Evolutionary conservation across 2,113 vertebrate genomes (phyloP).

Genomic region (Campylomormyrus numenius): DNA sequence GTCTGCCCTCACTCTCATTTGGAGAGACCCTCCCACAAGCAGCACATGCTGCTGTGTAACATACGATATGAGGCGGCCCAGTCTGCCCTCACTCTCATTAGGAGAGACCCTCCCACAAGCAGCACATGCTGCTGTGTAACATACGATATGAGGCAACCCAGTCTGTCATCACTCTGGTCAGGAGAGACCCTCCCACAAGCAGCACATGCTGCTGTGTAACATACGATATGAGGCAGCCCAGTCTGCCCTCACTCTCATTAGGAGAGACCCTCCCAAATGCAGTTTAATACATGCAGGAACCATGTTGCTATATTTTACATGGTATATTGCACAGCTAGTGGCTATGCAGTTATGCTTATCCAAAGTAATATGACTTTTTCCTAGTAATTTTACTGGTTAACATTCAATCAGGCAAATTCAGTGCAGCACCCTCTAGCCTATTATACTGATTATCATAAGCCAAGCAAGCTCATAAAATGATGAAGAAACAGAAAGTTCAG

Average conservation of each 20-base stretch:
- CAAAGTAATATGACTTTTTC: not conserved
- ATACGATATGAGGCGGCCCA: conserved; percentile 70
- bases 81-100: conserved; percentile 46
- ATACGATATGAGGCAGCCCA: conserved; percentile 70
- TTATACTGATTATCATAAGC: not conserved
- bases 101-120: not conserved
- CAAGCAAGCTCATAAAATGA: not conserved
- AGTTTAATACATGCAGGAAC: not conserved
- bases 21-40: not conserved
- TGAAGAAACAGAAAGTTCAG: not conserved
- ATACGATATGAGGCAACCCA: no score
- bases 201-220: not conserved
- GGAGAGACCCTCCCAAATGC: not conserved
- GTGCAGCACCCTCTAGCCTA: not conserved
- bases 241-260: conserved; percentile 45
- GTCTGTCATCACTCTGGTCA: conserved; percentile 46
- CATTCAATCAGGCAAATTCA: not conserved
- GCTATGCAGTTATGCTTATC: not conserved
- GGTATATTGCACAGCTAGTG: not conserved
- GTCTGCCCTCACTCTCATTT: conserved; percentile 45
- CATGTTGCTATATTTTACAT: not conserved
- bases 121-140: not conserved
- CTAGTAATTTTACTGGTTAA: not conserved
- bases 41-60: not conserved
- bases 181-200: not conserved